These are phyloP conservation scores for Caenorhabditis sp. DNA, from an alignment of 2,888 invertebrate genomes.

Conservation along the genomic window DNA sequence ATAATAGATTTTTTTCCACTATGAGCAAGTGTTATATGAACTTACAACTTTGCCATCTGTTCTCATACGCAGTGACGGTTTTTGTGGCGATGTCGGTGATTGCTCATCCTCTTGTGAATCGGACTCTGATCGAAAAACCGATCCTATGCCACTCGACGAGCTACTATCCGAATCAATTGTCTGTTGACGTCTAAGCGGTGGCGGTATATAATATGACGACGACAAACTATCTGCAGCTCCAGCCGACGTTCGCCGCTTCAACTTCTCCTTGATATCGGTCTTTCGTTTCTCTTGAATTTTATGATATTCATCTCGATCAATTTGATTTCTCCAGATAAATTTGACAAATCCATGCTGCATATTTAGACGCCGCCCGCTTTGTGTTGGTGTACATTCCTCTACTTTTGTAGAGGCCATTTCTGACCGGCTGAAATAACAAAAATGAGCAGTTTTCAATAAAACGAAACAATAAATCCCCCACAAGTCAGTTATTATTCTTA, in stretches of 20 bases:
- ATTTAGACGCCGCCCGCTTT: constrained; percentile 32
- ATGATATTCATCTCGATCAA: constrained; percentile 58
- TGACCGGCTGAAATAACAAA: not conserved
- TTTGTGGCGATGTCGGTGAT: not conserved
- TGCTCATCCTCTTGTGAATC: not conserved
- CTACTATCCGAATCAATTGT: not conserved
- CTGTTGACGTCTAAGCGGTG: not conserved
- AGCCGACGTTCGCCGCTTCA: not conserved
- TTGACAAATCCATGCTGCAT: constrained; percentile 59
- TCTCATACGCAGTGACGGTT: constrained; percentile 8
- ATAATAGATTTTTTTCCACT: too few species aligned
- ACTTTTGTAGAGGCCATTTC: constrained; percentile 20
- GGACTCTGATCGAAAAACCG: not conserved
- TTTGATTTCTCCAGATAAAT: constrained; percentile 56
- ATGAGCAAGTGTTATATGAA: not conserved
- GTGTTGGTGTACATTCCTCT: not conserved
- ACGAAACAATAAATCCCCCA: not conserved
- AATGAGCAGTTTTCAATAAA: not conserved
- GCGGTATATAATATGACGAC: not conserved
- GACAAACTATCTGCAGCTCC: not conserved
- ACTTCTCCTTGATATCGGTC: constrained; percentile 2
- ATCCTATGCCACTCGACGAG: not conserved
- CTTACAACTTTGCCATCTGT: not conserved
- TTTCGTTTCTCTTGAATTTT: constrained; percentile 47
- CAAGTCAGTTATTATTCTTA: not conserved